phyloP scores from a whole-genome alignment of 2,113 vertebrate genomes.

The Sphaerodactylus townsendi region DNA sequence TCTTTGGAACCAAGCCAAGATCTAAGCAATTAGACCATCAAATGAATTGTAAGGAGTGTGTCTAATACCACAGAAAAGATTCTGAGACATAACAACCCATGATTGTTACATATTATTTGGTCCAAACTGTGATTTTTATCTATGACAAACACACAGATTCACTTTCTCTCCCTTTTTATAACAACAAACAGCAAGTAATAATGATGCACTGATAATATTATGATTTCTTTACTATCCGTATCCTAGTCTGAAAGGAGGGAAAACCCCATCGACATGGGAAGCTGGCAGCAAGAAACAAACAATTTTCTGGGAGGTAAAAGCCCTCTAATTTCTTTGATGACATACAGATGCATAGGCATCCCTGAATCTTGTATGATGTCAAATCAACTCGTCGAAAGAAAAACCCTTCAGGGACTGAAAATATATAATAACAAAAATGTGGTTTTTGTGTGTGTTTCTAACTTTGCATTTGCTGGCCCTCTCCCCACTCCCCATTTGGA shows the following conservation, averaged over 20 bases:
- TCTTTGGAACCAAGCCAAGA: slow-evolving; percentile 38
- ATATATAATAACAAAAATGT: slow-evolving; percentile 8
- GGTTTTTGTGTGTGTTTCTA: background rate
- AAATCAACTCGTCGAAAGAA: slow-evolving; percentile 12
- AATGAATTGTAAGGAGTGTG: slow-evolving; percentile 43
- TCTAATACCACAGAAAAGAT: slow-evolving; percentile 50
- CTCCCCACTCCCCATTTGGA: slow-evolving; percentile 22
- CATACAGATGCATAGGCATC: slow-evolving; percentile 15
- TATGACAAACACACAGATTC: slow-evolving; percentile 39
- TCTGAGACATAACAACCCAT: slow-evolving; percentile 24
- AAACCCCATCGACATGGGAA: background rate
- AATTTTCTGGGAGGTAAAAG: slow-evolving; percentile 11
- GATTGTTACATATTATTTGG: slow-evolving; percentile 33
- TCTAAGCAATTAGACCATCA: slow-evolving; percentile 51
- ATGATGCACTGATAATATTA: slow-evolving; percentile 29
- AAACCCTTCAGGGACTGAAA: slow-evolving; percentile 32
- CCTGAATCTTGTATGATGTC: slow-evolving; percentile 1
- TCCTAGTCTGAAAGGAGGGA: slow-evolving; percentile 15
- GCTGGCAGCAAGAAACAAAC: background rate
- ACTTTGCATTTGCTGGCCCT: background rate
- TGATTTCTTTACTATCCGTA: slow-evolving; percentile 17
- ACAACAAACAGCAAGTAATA: slow-evolving; percentile 12
- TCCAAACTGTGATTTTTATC: slow-evolving; percentile 24
- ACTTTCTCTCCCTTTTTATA: background rate
- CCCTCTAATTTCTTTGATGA: slow-evolving; percentile 4